These are phyloP conservation scores for Myotis pilosus DNA, from an alignment of 2,797 vertebrate genomes.

Conservation along the genomic window DNA sequence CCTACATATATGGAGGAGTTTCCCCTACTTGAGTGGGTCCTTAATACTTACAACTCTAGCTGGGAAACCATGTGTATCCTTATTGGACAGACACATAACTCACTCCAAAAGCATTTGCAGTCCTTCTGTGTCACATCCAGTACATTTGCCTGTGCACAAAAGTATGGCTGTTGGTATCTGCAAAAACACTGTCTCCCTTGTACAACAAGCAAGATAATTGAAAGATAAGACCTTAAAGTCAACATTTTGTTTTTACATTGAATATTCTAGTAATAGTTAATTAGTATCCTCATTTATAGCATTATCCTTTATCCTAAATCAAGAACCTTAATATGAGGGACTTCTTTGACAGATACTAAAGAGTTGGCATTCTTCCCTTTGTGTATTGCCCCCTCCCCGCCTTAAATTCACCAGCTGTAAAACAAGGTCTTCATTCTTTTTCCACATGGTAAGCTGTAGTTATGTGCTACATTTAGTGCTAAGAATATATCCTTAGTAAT, in stretches of 20 bases:
- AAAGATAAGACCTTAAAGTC: slow-evolving; percentile 27
- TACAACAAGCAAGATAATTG: slow-evolving; percentile 6
- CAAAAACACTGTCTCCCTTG: background rate
- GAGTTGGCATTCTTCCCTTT: background rate
- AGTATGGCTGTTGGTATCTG: background rate
- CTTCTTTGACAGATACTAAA: background rate
- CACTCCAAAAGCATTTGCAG: background rate
- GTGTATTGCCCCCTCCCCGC: background rate
- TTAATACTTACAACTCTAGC: background rate
- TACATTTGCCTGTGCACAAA: background rate
- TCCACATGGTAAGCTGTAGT: slow-evolving; percentile 5
- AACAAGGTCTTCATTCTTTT: slow-evolving; percentile 10
- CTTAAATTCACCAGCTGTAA: slow-evolving; percentile 20
- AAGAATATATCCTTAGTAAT: slow-evolving; percentile 43
- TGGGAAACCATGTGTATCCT: background rate
- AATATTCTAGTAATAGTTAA: background rate
- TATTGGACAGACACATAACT: background rate
- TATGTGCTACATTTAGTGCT: background rate
- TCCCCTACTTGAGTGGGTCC: background rate
- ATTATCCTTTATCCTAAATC: slow-evolving; percentile 21
- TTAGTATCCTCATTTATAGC: background rate
- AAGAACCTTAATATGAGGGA: slow-evolving; percentile 17
- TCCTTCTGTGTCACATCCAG: background rate
- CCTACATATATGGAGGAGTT: background rate
- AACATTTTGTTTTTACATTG: slow-evolving; percentile 3